These are phyloP conservation scores for Muscidifurax raptorellus DNA, from an alignment of 1,140 invertebrate species.

Conservation along the genomic window DNA sequence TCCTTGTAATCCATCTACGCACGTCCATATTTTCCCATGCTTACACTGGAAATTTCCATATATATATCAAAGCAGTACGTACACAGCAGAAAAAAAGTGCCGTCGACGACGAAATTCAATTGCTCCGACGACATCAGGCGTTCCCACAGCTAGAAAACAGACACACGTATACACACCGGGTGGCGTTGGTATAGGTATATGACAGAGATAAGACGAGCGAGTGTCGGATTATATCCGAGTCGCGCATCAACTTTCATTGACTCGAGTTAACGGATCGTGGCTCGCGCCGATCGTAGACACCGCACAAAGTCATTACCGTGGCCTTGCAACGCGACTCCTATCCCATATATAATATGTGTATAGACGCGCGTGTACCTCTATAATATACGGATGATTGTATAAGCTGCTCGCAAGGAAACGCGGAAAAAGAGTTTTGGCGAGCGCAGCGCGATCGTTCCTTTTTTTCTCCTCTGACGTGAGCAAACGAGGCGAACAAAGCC, in stretches of 20 bases:
- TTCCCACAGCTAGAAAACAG: neutral
- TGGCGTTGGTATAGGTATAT: too few relatives aligned
- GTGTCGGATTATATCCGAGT: constrained; percentile 11
- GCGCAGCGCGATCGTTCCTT: neutral
- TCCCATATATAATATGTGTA: neutral
- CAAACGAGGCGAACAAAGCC: neutral
- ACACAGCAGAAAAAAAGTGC: neutral
- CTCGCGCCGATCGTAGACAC: neutral
- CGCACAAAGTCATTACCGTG: constrained; percentile 20
- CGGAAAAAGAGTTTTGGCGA: neutral
- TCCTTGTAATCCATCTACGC: neutral
- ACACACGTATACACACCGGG: too few relatives aligned
- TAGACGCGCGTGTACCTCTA: neutral
- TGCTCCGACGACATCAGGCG: neutral
- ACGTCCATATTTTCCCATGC: neutral
- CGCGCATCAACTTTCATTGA: constrained; percentile 33
- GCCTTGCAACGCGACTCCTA: constrained; percentile 8
- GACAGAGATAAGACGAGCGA: neutral
- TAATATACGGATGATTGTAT: neutral
- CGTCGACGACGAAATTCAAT: neutral
- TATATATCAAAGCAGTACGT: neutral
- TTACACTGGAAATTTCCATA: too few relatives aligned
- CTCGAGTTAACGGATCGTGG: neutral
- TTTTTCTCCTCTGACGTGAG: neutral
- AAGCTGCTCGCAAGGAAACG: neutral